phyloP scores from a whole-genome alignment of 2,797 vertebrate genomes.

The Astyanax mexicanus region DNA sequence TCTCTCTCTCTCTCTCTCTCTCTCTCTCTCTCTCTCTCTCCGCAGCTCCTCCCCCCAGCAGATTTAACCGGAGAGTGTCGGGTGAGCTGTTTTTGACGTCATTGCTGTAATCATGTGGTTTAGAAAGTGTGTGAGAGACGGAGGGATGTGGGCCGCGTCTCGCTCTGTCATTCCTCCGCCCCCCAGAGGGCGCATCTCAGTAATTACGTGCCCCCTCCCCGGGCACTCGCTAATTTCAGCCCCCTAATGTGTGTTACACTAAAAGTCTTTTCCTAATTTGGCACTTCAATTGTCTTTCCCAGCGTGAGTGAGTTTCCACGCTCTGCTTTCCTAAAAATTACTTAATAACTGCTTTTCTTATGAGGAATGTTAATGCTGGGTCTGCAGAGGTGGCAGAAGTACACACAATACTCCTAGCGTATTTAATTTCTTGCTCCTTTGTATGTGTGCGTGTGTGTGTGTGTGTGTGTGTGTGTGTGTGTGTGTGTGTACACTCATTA shows the following conservation, averaged over 20 bases:
- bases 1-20: slow-evolving; percentile 25
- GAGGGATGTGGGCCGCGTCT: slow-evolving; percentile 47
- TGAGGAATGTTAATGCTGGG: slow-evolving; percentile 28
- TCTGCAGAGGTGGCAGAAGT: too few species aligned
- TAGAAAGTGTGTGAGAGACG: slow-evolving; percentile 52
- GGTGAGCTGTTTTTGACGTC: slow-evolving; percentile 84
- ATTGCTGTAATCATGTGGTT: slow-evolving; percentile 63
- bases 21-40: slow-evolving; percentile 51
- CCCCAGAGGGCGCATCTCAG: slow-evolving; percentile 43
- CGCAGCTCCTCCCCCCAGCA: slow-evolving; percentile 89
- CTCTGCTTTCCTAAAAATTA: neutral
- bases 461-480: too few species aligned
- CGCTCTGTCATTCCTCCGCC: slow-evolving; percentile 49
- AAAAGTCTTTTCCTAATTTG: slow-evolving; percentile 9
- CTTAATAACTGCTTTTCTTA: neutral
- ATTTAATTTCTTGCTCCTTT: too few species aligned
- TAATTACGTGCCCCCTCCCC: slow-evolving; percentile 37
- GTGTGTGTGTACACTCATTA: too few species aligned
- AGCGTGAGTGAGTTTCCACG: slow-evolving; percentile 5
- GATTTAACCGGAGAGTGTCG: slow-evolving; percentile 95
- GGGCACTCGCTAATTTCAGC: slow-evolving; percentile 12
- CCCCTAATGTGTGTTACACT: slow-evolving; percentile 29
- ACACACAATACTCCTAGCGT: too few species aligned
- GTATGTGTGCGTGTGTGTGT: too few species aligned
- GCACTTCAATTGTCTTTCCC: slow-evolving; percentile 8